Conservation (phyloP, 2,888 invertebrate species). For the Nomada lathburiana region DNA sequence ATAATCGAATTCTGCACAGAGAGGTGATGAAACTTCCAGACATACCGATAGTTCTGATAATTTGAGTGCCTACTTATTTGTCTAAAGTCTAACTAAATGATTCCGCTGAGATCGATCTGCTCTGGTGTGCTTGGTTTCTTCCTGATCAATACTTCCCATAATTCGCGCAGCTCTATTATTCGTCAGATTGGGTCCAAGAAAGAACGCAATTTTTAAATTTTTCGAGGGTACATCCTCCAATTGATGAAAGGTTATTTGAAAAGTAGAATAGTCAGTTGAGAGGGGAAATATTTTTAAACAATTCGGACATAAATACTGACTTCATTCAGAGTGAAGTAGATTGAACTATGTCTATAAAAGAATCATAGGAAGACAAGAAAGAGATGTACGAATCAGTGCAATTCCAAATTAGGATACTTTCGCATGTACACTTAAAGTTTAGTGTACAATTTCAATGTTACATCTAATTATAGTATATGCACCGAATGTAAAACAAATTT, state of each 20-base stretch:
- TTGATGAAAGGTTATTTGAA: background rate
- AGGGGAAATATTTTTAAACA: background rate
- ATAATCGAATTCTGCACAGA: slow-evolving; percentile 31
- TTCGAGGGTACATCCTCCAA: background rate
- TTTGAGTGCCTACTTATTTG: slow-evolving; percentile 38
- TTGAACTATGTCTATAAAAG: no score
- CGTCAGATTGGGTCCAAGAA: background rate
- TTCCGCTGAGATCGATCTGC: slow-evolving; percentile 25
- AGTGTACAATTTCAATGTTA: no score
- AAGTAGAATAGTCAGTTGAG: background rate
- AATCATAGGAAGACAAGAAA: no score
- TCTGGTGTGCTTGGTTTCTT: slow-evolving; percentile 7
- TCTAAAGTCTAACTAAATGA: slow-evolving; percentile 28
- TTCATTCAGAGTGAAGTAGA: no score
- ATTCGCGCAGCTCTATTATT: slow-evolving; percentile 24
- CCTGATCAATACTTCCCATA: slow-evolving; percentile 11
- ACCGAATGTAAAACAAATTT: no score
- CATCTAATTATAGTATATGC: no score
- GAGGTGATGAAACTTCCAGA: slow-evolving; percentile 29
- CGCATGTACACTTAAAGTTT: no score
- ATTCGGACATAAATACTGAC: no score
- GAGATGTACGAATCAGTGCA: no score
- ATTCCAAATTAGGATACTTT: no score
- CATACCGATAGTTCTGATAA: slow-evolving; percentile 40
- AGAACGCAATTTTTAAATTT: background rate